phyloP scores from a whole-genome alignment of 2,888 invertebrate genomes.

The Leucania comma region DNA sequence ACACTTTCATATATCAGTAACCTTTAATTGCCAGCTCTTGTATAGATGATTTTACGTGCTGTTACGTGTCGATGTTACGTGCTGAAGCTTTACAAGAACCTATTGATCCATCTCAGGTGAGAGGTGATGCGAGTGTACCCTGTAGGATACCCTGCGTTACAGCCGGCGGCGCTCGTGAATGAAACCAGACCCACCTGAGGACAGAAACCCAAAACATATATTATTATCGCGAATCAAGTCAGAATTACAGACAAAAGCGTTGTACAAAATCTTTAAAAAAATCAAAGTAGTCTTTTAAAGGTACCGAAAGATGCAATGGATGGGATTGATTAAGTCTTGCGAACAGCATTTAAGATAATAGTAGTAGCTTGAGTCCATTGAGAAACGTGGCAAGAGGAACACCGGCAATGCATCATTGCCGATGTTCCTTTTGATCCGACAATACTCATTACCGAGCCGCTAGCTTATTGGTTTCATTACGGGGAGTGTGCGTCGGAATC shows the following conservation, averaged over 20 bases:
- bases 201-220: not conserved
- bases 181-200: constrained; percentile 34
- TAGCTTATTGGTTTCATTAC: no score
- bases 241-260: not conserved
- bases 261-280: not conserved
- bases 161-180: constrained; percentile 30
- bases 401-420: no score
- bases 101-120: constrained; percentile 37
- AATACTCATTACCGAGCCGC: no score
- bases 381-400: no score
- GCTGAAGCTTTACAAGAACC: constrained; percentile 14
- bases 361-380: no score
- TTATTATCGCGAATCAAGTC: not conserved
- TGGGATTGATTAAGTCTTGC: no score
- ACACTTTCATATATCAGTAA: not conserved
- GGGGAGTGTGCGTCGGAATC: no score
- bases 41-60: not conserved
- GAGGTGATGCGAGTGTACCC: constrained; percentile 44
- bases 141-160: constrained; percentile 26
- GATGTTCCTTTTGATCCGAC: no score
- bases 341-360: no score
- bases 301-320: not conserved
- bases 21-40: not conserved
- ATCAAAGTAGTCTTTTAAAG: no score
- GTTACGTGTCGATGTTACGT: no score